Conservation (phyloP, 2,888 invertebrate genomes). For the Noctua fimbriata region DNA sequence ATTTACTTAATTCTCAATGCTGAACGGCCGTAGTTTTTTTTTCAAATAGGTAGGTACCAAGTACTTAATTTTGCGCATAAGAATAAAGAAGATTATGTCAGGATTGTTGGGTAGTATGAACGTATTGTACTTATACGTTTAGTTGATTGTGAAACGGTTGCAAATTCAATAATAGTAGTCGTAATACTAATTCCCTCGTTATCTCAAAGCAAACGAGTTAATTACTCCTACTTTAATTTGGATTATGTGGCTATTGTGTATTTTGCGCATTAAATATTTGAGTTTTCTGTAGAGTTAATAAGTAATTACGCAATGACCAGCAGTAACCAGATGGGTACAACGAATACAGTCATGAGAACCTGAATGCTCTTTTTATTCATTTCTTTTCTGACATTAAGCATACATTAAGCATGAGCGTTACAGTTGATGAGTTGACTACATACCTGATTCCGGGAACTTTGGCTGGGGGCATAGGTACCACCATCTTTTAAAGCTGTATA, state of each 20-base stretch:
- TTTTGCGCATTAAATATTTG: slow-evolving; percentile 34
- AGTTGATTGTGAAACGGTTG: slow-evolving; percentile 15
- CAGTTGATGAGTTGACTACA: background rate
- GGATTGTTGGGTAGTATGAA: background rate
- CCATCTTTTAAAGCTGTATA: background rate
- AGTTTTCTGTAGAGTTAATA: slow-evolving; percentile 1
- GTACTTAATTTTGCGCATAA: background rate
- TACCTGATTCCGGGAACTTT: background rate
- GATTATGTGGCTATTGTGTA: slow-evolving; percentile 34
- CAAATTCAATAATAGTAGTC: slow-evolving; percentile 19
- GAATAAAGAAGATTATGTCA: background rate
- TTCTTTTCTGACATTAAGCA: too few relatives aligned
- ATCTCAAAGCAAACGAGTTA: slow-evolving; percentile 18
- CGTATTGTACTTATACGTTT: background rate
- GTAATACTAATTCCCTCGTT: slow-evolving; percentile 19
- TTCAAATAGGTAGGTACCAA: background rate
- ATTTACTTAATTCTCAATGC: background rate
- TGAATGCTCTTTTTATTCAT: background rate
- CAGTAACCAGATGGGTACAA: background rate
- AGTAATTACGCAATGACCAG: background rate
- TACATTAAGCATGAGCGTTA: background rate
- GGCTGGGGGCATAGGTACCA: background rate
- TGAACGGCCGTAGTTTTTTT: background rate
- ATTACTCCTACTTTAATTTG: slow-evolving; percentile 1
- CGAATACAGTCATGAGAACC: background rate